Evolutionary conservation across 2,888 invertebrate genomes (phyloP), one percentile per base, ranked within the genome.

Genomic region (Tanypteryx hageni): DNA sequence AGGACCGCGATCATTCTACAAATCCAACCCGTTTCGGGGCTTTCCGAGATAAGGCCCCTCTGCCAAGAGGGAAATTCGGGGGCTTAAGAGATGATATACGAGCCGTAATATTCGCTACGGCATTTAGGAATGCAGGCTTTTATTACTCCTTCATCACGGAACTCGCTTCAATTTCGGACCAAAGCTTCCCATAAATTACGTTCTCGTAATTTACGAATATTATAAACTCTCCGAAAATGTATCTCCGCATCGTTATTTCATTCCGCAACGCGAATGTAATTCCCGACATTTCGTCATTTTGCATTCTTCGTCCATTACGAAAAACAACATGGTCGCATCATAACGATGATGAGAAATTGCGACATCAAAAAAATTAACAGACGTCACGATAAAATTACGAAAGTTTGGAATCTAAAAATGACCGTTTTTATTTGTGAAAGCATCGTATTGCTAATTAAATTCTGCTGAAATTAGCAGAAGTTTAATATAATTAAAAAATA

Each of bases 31-130:
- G 83, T 18, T 16, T 83, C n/a, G 56, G 57, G 18, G 56, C 18
- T 57, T 57, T 57, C 56, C n/a, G 14, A 83, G 83, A 83, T 83
- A 83, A 83, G 83, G 83, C 57, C n/a, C 18, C 56, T 57, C 44
- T 44, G 57, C 83, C 56, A 83, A n/a, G 44, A 44, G n/a, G n/a
- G 44, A 44, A 44, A 44, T 44, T 44, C 44, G 83, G 44, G 83
- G 57, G 83, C 83, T 83, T 83, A 83, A 57, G 57, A 83, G 56
- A 83, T 83, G 83, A 83, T 83, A 56, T 83, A 83, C 57, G 83
- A 57, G 57, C 57, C 56, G 83, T 83, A 83, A 83, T 83, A 57
- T 57, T 83, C 56, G 57, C 83, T 44, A 83, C 83, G 83, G 56
- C 83, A 83, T 83, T 83, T 83, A 44, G 57, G 83, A 83, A 83